phyloP scores from a whole-genome alignment of 1,140 invertebrate species.

The Oryctes rhinoceros region DNA sequence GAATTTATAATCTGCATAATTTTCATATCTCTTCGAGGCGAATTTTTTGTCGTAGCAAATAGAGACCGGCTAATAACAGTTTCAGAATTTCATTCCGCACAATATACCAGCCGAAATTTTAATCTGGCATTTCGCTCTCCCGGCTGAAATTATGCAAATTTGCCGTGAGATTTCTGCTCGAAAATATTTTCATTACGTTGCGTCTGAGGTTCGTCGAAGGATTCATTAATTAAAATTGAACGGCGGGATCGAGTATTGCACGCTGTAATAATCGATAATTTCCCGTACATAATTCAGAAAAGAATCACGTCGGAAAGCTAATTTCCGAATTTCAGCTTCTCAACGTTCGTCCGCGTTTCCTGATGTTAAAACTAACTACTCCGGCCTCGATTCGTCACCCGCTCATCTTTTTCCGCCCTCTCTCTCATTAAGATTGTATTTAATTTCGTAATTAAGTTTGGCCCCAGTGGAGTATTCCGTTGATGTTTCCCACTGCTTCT shows the following conservation, averaged over 20 bases:
- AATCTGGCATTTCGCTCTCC: background rate
- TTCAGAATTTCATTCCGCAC: background rate
- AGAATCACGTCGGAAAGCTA: background rate
- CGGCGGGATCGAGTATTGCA: background rate
- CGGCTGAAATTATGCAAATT: background rate
- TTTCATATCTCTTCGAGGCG: background rate
- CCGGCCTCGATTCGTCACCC: background rate
- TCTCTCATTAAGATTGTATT: constrained; percentile 26
- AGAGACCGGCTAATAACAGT: background rate
- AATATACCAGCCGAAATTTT: background rate
- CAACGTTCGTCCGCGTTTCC: background rate
- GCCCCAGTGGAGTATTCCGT: background rate
- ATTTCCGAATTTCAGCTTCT: constrained; percentile 16
- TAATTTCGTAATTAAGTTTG: constrained; percentile 28
- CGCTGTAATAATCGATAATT: background rate
- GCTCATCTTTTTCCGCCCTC: constrained; percentile 6
- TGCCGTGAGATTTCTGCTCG: background rate
- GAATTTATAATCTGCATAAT: too few species aligned
- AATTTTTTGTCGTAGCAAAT: background rate
- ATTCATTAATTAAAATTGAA: constrained; percentile 25
- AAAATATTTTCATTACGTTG: background rate
- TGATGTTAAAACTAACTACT: background rate
- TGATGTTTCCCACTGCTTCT: too few species aligned
- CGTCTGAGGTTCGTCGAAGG: background rate
- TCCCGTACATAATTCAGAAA: constrained; percentile 7